Percentiles rank a stretch among this genome's conserved stretches.
These are phyloP conservation scores for Plagodis dolabraria DNA, from an alignment of 2,888 invertebrate genomes.

Conservation along the genomic window DNA sequence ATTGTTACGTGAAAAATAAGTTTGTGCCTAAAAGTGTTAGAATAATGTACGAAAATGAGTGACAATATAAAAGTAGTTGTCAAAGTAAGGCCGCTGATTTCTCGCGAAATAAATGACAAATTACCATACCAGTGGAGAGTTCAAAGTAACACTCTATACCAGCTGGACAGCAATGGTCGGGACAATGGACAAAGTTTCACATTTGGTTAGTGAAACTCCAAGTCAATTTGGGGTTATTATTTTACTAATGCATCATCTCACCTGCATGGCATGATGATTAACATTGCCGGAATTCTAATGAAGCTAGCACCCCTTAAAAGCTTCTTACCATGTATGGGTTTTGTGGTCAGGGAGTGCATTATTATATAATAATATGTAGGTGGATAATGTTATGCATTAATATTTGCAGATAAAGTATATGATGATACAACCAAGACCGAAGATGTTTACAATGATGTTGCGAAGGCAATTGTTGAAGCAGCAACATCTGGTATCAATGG, in stretches of 20 bases:
- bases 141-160: slow-evolving; percentile 84
- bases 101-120: slow-evolving; percentile 86
- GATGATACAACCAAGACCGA: slow-evolving; percentile 83
- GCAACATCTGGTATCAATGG: slow-evolving; percentile 92
- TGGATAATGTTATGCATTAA: not conserved
- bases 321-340: too few species aligned
- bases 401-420: slow-evolving; percentile 89
- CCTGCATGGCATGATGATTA: slow-evolving; percentile 22
- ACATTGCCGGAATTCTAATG: slow-evolving; percentile 43
- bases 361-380: too few species aligned
- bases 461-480: slow-evolving; percentile 89
- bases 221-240: slow-evolving; percentile 40
- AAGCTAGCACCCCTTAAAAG: slow-evolving; percentile 17
- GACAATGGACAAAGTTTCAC: slow-evolving; percentile 61
- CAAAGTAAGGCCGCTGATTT: slow-evolving; percentile 88
- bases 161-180: slow-evolving; percentile 81
- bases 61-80: slow-evolving; percentile 91
- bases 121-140: slow-evolving; percentile 86
- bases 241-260: not conserved
- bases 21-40: slow-evolving; percentile 7
- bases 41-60: slow-evolving; percentile 74
- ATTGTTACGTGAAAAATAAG: slow-evolving; percentile 5
- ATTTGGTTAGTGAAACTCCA: slow-evolving; percentile 64
- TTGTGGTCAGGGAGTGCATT: too few species aligned
- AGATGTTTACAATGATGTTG: slow-evolving; percentile 87